phyloP scores from a whole-genome alignment of 2,888 invertebrate genomes.

The Trichogramma dendrolimi region DNA sequence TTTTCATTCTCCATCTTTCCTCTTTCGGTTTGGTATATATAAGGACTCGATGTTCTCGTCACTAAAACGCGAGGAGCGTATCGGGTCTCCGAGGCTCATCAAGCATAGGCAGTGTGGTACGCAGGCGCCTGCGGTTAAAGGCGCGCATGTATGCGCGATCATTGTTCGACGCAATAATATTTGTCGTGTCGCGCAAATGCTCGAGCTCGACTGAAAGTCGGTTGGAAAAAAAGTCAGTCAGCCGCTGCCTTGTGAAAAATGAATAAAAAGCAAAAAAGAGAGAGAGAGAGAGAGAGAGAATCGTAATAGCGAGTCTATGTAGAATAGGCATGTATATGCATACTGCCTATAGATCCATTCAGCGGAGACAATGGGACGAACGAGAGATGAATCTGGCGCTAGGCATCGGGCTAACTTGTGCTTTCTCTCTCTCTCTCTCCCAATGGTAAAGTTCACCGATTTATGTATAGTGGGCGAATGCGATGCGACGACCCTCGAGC shows the following conservation, averaged over 20 bases:
- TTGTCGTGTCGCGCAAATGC: slow-evolving; percentile 48
- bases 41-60: too few species aligned
- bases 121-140: slow-evolving; percentile 27
- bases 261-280: slow-evolving; percentile 36
- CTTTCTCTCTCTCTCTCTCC: slow-evolving; percentile 23
- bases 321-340: neutral
- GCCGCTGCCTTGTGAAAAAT: slow-evolving; percentile 33
- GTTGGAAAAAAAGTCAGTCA: slow-evolving; percentile 13
- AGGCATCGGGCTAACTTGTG: neutral
- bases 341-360: slow-evolving; percentile 43
- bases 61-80: too few species aligned
- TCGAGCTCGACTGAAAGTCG: slow-evolving; percentile 32
- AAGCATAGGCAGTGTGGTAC: slow-evolving; percentile 7
- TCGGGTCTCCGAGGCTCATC: too few species aligned
- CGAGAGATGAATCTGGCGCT: slow-evolving; percentile 46
- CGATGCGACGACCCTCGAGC: slow-evolving; percentile 24
- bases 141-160: slow-evolving; percentile 40
- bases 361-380: slow-evolving; percentile 44
- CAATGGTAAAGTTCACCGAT: slow-evolving; percentile 34
- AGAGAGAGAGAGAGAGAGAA: slow-evolving; percentile 10
- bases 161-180: slow-evolving; percentile 52
- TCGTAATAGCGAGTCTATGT: too few species aligned
- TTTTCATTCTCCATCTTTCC: too few species aligned
- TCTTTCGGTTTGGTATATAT: too few species aligned
- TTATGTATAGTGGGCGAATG: neutral